Percentiles rank a stretch among this genome's conserved stretches.
Conservation (phyloP, 2,797 vertebrate genomes). For the Sebastes aleutianus region DNA sequence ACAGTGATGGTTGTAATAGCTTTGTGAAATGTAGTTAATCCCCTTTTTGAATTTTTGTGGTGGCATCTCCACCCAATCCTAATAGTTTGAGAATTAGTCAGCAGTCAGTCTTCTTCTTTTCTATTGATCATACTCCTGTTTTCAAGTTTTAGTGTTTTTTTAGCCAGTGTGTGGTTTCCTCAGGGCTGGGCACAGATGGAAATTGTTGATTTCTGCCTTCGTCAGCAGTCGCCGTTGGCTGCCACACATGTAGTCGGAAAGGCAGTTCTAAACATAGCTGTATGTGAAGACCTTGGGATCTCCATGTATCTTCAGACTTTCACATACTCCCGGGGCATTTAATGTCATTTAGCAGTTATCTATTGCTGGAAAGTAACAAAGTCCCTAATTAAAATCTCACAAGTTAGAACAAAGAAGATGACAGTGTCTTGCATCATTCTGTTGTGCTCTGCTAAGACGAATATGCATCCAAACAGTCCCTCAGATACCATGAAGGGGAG, state of each 20-base stretch:
- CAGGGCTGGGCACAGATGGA: slow-evolving; percentile 19
- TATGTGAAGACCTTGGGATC: background rate
- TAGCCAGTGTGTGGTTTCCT: background rate
- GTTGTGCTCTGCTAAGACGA: background rate
- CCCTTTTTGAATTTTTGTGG: background rate
- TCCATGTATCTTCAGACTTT: background rate
- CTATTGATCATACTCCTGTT: background rate
- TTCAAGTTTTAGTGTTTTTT: background rate
- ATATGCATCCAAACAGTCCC: background rate
- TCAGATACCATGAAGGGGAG: background rate
- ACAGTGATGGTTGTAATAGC: background rate
- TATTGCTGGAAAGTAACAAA: slow-evolving; percentile 1
- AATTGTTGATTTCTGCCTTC: slow-evolving; percentile 4
- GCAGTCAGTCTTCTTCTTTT: background rate
- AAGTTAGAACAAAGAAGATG: slow-evolving; percentile 1
- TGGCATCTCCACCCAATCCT: background rate
- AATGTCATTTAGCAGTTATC: background rate
- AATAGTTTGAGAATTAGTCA: background rate
- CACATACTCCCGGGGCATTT: background rate
- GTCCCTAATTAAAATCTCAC: slow-evolving; percentile 14
- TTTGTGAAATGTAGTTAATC: background rate
- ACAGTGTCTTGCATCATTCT: background rate
- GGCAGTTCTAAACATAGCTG: slow-evolving; percentile 40
- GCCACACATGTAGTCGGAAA: slow-evolving; percentile 14
- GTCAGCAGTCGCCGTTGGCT: slow-evolving; percentile 29